These are phyloP conservation scores for Malurus melanocephalus DNA, from an alignment of 2,113 vertebrate genomes.

Conservation along the genomic window DNA sequence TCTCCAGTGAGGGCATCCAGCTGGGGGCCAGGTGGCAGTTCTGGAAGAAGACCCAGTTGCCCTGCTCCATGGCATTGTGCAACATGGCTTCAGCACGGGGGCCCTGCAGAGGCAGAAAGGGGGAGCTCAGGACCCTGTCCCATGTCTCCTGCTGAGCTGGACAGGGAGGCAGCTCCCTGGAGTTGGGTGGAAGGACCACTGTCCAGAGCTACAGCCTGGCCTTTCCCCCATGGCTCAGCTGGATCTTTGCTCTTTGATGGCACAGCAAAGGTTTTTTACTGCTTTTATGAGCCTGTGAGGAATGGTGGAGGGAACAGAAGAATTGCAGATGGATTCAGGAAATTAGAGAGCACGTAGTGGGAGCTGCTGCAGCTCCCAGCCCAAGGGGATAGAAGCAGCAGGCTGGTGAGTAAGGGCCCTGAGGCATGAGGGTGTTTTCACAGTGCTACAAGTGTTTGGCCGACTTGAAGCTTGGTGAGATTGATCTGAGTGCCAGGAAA, in stretches of 20 bases:
- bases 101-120: conserved; percentile 67
- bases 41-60: conserved; percentile 94
- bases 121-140: neutral
- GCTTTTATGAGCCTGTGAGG: neutral
- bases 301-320: neutral
- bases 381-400: neutral
- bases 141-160: neutral
- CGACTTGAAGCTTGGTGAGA: neutral
- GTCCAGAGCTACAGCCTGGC: neutral
- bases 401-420: neutral
- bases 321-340: neutral
- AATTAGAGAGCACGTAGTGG: neutral
- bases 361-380: neutral
- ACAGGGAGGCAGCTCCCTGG: neutral
- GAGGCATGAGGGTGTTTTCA: neutral
- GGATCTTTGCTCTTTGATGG: neutral
- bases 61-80: conserved; percentile 82
- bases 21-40: conserved; percentile 94
- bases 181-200: neutral
- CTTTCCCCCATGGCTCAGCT: neutral
- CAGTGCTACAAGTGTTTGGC: neutral
- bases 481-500: neutral
- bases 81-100: conserved; percentile 86
- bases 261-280: neutral
- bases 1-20: conserved; percentile 91